A percentile compares a stretch with the other conserved stretches of the same genome.
These are phyloP conservation scores for Antedon bifida DNA, from an alignment of 35 echinoderm and acorn worm genomes.

Conservation along the genomic window DNA sequence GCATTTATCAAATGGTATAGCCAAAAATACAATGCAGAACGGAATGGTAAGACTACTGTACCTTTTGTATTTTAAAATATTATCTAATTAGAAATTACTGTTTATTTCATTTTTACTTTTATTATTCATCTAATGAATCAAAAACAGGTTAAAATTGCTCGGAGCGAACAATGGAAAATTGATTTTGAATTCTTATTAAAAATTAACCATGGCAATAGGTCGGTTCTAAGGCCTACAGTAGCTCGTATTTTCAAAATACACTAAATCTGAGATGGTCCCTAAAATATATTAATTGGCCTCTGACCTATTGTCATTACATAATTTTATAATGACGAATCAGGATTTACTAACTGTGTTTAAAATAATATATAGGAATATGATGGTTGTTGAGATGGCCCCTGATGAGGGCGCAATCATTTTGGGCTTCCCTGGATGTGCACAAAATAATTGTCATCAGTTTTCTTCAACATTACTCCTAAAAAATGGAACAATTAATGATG, in stretches of 20 bases:
- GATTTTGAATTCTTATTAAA: neutral
- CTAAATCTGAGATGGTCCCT: neutral
- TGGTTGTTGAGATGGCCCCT: neutral
- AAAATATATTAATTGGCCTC: neutral
- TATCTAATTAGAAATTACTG: no score
- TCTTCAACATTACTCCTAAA: no score
- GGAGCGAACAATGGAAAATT: no score
- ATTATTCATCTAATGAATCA: no score
- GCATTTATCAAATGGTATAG: no score
- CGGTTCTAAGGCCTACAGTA: neutral
- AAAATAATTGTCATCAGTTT: neutral
- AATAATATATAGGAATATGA: neutral
- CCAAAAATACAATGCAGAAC: no score
- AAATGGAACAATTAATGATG: no score
- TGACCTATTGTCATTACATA: neutral
- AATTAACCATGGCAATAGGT: neutral
- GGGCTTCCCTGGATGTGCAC: neutral
- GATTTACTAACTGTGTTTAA: neutral
- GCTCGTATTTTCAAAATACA: neutral
- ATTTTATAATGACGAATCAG: neutral
- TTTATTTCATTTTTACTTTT: no score
- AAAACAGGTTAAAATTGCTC: no score
- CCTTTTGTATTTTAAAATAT: no score
- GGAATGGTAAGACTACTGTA: no score
- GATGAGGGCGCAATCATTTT: neutral